Evolutionary conservation across 2,113 vertebrate species (phyloP).

Genomic region (Dromiciops gliroides): DNA sequence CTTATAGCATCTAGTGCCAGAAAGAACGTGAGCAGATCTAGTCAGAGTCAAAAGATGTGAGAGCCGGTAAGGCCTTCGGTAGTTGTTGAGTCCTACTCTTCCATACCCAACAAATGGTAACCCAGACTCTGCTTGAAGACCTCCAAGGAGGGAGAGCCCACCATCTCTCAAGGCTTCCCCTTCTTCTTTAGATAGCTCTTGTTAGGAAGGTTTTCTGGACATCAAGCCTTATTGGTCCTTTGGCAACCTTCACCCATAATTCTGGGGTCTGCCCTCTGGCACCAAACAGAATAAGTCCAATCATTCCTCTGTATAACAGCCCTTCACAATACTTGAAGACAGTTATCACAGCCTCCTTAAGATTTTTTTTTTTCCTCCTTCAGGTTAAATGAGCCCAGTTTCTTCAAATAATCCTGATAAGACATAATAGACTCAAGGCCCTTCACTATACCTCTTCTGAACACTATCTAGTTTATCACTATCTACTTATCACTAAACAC

Average conservation of each 20-base stretch:
- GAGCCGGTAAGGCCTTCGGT: background rate
- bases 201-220: background rate
- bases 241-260: background rate
- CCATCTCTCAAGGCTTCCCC: too few species aligned
- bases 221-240: background rate
- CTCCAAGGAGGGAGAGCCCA: background rate
- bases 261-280: background rate
- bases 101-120: background rate
- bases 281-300: background rate
- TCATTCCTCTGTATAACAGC: background rate
- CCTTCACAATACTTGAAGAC: background rate
- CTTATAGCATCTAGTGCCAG: background rate
- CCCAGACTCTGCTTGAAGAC: background rate
- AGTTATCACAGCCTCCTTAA: background rate
- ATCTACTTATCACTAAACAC: background rate
- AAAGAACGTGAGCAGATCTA: background rate
- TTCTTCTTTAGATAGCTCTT: background rate
- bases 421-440: background rate
- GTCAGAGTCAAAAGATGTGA: background rate
- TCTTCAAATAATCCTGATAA: background rate
- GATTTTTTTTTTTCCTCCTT: background rate
- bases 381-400: background rate
- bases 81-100: background rate
- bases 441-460: background rate
- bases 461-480: background rate